Evolutionary conservation across 2,797 vertebrate genomes (phyloP).

Genomic region (Lepilemur ruficaudatus): DNA sequence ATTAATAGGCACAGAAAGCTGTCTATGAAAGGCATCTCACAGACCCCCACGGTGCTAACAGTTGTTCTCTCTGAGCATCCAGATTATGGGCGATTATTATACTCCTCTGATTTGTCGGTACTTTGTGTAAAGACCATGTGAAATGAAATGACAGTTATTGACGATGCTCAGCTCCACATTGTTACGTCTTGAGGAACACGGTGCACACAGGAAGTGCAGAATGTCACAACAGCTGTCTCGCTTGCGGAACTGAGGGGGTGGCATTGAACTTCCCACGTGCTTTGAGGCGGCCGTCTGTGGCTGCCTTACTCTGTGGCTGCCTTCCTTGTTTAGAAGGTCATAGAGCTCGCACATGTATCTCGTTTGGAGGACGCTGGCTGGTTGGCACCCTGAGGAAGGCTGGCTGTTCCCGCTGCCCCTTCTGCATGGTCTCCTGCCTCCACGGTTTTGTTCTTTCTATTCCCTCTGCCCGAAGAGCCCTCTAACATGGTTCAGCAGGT

Average conservation of each 20-base stretch:
- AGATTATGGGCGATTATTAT: neutral
- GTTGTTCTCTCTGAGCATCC: neutral
- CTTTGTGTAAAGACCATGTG: neutral
- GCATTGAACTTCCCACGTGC: rapidly evolving
- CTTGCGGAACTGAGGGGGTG: neutral
- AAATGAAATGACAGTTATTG: neutral
- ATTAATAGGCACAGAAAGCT: slow-evolving; percentile 32
- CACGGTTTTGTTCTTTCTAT: neutral
- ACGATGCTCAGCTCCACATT: neutral
- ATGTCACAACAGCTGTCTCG: neutral
- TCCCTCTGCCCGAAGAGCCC: neutral
- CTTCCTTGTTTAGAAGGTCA: neutral
- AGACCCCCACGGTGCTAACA: neutral
- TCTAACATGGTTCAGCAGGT: neutral
- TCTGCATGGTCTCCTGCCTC: neutral
- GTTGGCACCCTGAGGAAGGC: neutral
- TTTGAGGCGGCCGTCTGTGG: neutral
- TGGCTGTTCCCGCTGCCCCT: neutral
- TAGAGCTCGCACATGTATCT: neutral
- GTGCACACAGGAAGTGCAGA: neutral
- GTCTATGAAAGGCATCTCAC: neutral
- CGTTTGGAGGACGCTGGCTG: rapidly evolving
- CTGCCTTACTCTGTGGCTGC: neutral
- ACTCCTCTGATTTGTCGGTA: neutral
- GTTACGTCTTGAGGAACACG: neutral